Evolutionary conservation across 1,140 invertebrate species (phyloP), one percentile per base, ranked within the genome.

Genomic region (Polyergus mexicanus): DNA sequence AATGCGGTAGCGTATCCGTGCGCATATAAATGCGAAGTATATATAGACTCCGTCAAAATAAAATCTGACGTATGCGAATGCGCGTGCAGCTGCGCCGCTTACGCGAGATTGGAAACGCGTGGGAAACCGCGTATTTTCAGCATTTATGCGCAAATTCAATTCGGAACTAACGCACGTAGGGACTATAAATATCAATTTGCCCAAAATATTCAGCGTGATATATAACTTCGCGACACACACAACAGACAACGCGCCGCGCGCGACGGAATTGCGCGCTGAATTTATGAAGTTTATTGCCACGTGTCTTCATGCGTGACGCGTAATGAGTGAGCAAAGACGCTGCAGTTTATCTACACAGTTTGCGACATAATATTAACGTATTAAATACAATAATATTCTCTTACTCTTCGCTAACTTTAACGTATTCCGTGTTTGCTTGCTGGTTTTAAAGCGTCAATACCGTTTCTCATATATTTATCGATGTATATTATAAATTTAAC

Each of bases 71-170:
- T 71, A 16, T 72, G 78, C 25, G 77, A 56, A 47, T 28, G 65
- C 65, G 78, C 35, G 51, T 80, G 16, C 54, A 44, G 78, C 38
- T 72, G 78, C 66, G 78, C 19, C 66, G 78, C 38, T 72, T 44
- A 72, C 35, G 78, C 51, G 65, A 69, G 69, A 71, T 80, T 60
- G 78, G 66, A 28, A 72, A 47, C 78, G 47, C 32, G 47, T 22
- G 47, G 47, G 47, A 16, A 56, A 56, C 38, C 68, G 78, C 35
- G 68, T 74, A 83, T 83, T 83, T 83, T 83, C 78, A 58, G 38
- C 78, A 72, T 83, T 83, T 83, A 83, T 83, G 68, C 78, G 78
- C 68, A 83, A 83, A 83, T 83, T 83, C 78, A 83, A 83, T 83
- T 83, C 78, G 54, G 78, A 72, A 83, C 68, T 83, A 83, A 83